Base-by-base conservation (phyloP, 1,140 invertebrate genomes). In the Conus betulinus region DNA sequence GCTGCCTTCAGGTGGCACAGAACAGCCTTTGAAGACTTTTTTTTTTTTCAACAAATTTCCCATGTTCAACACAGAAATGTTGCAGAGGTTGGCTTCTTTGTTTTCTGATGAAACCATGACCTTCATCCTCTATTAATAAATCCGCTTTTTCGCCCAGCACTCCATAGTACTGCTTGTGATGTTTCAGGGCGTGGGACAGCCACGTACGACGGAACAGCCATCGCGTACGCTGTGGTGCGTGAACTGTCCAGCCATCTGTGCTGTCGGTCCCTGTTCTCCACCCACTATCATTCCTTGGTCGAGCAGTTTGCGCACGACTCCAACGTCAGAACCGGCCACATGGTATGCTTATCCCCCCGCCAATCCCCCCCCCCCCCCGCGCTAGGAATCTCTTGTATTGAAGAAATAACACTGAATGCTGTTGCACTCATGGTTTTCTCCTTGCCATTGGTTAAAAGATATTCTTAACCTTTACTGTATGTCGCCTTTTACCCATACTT, bases 151-250 rank as follows among this genome's bases (percentile, higher is more conserved):
- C 39, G 3, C 39, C 39, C 39, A 39, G 39, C 39, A 39, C 39
- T 39, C 39, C 39, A 39, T 39, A 39, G 39, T 39, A 1, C 39
- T 39, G 39, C 39, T 39, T 3, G n/a, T 39, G 39, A 39, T 71
- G 51, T 83, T 90, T 8, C 90, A 97, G 97, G 98, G 82, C 96
- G 98, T 89, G 98, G 98, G 52, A 99, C 98, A 0, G 98, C 98
- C 0, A 99, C 99, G 0, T 98, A 98, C 94, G 98, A 99, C 96
- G 98, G 99, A 60, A 98, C 98, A 55, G 98, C 99, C 0, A 98
- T 99, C 91, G 99, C 99, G 1, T 97, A 97, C 39, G 97, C 98
- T 25, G 98, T 99, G 79, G 97, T 99, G 7, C 96, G 97, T 85
- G 97, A 98, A 92, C 95, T 99, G 52, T 97, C 97, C 2, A 94